These are phyloP conservation scores for Papilio xuthus DNA, from an alignment of 1,140 invertebrate species.

Conservation along the genomic window DNA sequence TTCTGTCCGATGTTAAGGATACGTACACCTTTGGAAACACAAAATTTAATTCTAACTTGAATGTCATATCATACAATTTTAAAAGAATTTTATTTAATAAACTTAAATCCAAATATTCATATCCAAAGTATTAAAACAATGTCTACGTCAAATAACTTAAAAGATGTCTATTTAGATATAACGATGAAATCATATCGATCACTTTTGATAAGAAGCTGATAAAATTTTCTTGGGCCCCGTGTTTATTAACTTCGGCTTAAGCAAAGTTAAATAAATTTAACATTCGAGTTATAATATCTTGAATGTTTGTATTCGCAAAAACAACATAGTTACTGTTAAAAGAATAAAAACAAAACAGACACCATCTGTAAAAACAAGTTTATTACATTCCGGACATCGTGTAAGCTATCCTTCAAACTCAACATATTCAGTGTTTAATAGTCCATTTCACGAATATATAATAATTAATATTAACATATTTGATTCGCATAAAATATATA, in stretches of 20 bases:
- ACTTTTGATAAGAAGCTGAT: conserved; percentile 12
- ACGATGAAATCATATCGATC: background rate
- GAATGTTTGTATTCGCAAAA: background rate
- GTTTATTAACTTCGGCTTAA: background rate
- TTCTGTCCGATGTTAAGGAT: conserved; percentile 14
- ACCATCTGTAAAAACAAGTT: conserved; percentile 26
- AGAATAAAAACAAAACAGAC: conserved; percentile 22
- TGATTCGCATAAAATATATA: background rate
- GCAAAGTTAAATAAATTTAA: background rate
- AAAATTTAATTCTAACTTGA: background rate
- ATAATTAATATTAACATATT: background rate
- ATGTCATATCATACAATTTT: background rate
- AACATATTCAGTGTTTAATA: conserved; percentile 33
- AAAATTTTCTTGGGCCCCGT: background rate
- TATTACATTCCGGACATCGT: conserved; percentile 29
- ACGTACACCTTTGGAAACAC: conserved; percentile 2
- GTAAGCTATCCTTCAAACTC: conserved; percentile 32
- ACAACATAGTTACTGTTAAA: background rate
- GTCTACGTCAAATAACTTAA: background rate
- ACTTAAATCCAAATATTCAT: background rate
- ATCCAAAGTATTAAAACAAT: background rate
- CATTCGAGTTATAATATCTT: background rate
- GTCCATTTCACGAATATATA: conserved; percentile 32
- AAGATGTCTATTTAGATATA: background rate
- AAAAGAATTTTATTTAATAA: background rate